These are phyloP conservation scores for Lonchura striata DNA, from an alignment of 2,113 vertebrate species.

Conservation along the genomic window DNA sequence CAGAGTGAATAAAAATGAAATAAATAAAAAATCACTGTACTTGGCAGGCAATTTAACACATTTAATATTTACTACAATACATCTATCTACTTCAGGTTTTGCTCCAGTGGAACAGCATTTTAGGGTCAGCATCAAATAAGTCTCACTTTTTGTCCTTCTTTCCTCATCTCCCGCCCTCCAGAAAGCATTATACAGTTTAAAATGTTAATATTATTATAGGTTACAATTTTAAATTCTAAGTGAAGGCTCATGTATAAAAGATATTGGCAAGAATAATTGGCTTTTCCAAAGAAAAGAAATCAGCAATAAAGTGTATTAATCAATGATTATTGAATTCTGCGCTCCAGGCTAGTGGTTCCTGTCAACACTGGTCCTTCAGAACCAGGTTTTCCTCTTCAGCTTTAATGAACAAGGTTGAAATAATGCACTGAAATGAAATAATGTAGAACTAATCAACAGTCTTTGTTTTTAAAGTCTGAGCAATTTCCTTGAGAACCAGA, in stretches of 20 bases:
- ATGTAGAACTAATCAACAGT: slow-evolving; percentile 44
- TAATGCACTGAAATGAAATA: slow-evolving; percentile 62
- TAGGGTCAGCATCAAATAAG: slow-evolving; percentile 19
- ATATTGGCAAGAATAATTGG: slow-evolving; percentile 54
- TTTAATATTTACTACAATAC: not conserved
- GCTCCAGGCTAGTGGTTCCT: slow-evolving; percentile 59
- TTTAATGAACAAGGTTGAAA: slow-evolving; percentile 70
- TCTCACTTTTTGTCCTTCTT: not conserved
- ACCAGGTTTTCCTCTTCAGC: slow-evolving; percentile 52
- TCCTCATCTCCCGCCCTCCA: not conserved
- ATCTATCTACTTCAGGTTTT: not conserved
- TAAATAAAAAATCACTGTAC: not conserved
- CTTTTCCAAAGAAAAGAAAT: slow-evolving; percentile 65
- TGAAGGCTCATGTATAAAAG: slow-evolving; percentile 57
- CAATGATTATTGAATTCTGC: slow-evolving; percentile 71
- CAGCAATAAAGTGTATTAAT: slow-evolving; percentile 70
- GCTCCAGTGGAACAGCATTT: slow-evolving; percentile 35
- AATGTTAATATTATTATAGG: not conserved
- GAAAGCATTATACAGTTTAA: slow-evolving; percentile 30
- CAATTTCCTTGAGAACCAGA: slow-evolving; percentile 11
- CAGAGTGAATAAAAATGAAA: not conserved
- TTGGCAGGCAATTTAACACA: not conserved
- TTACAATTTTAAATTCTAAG: slow-evolving; percentile 36
- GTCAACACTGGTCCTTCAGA: slow-evolving; percentile 58
- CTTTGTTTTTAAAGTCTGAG: slow-evolving; percentile 27